phyloP scores from a whole-genome alignment of 2,797 vertebrate species.

The Enteromius viviparus region DNA sequence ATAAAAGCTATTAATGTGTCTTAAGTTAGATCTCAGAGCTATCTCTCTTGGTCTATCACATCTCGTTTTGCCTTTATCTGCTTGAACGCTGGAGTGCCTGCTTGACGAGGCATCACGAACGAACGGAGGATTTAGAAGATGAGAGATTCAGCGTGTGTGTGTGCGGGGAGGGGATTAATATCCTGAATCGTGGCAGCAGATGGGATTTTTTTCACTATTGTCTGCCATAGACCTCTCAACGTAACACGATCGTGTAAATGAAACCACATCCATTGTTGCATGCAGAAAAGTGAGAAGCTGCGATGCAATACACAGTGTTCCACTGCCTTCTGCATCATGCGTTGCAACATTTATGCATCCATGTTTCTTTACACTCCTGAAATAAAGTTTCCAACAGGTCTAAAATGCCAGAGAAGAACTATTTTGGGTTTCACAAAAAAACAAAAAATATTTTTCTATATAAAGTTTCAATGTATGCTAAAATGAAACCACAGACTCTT shows the following conservation, averaged over 20 bases:
- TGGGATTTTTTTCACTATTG: constrained; percentile 38
- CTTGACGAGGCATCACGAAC: constrained; percentile 33
- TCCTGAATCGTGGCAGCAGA: constrained; percentile 56
- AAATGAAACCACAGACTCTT: background rate
- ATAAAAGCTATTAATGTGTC: constrained; percentile 34
- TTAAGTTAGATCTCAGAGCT: constrained; percentile 24
- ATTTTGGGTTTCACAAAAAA: background rate
- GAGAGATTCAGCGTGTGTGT: constrained; percentile 46
- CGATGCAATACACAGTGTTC: background rate
- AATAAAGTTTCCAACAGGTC: background rate
- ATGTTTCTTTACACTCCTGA: background rate
- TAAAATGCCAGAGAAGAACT: background rate
- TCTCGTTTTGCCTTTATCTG: constrained; percentile 18
- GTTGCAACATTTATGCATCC: background rate
- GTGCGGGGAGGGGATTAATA: constrained; percentile 61
- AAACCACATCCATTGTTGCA: constrained; percentile 44
- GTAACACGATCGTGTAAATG: constrained; percentile 49
- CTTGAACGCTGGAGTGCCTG: constrained; percentile 19
- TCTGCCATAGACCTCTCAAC: constrained; percentile 28
- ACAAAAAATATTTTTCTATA: background rate
- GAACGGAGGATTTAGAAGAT: constrained; percentile 58
- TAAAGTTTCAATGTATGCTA: background rate
- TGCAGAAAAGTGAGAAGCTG: constrained; percentile 19
- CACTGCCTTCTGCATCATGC: background rate
- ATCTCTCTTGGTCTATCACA: background rate